Base-by-base conservation (phyloP, 1,140 invertebrate genomes). In the Sarcophaga bullata region DNA sequence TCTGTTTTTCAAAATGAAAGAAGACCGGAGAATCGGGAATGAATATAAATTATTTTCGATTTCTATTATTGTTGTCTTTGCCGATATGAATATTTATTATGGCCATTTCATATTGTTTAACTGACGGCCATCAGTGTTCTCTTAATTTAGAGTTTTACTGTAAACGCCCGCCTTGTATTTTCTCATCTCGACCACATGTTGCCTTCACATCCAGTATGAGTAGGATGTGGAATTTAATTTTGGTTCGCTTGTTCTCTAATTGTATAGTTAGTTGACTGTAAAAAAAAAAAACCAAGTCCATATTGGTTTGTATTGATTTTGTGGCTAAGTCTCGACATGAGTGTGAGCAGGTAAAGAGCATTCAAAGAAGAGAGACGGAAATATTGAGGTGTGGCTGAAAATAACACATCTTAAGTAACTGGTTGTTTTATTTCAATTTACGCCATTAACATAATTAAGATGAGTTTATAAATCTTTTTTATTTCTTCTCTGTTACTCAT, bases 391-490 rank as follows among this genome's bases (percentile, higher is more conserved):
- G 75, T 78, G 75, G 75, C 50, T 50, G 17, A 50, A 78, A 17
- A 78, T 17, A 52, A 78, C 17, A 78, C n/a, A 78, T 50, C 37
- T 52, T 78, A 11, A 78, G 10, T 78, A 25, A 78, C 75, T 78
- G 48, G 75, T 17, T 6, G 47, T 78, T 19, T 50, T 76, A 17
- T 76, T 76, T 78, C 17, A 78, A 25, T 50, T 78, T 78, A 78
- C 75, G 75, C 75, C 75, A 78, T 78, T 78, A 78, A 50, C 47
- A 25, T 52, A 78, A 78, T 78, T 78, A 78, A 78, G 75, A 78
- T 78, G 75, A 50, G 48, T 17, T 52, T n/a, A 37, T 78, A 78
- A 78, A 52, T 78, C 75, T 52, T 50, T 78, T 78, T 46, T 50
- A 78, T 78, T 49, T 50, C n/a, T 11, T 11, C 48, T 72, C 62